phyloP scores from a whole-genome alignment of 2,888 invertebrate genomes.

The Microplitis deprimator region DNA sequence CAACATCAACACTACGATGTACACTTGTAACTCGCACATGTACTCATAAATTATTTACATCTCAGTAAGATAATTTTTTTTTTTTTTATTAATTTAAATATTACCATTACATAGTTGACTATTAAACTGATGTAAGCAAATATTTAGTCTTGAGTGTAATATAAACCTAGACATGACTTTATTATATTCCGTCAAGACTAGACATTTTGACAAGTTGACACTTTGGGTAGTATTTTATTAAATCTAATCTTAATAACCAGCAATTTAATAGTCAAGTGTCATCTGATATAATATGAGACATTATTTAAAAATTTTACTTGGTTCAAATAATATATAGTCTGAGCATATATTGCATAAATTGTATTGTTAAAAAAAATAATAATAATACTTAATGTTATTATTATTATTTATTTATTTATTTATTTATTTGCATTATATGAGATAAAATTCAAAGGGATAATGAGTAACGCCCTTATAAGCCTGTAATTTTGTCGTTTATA shows the following conservation, averaged over 20 bases:
- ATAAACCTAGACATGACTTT: slow-evolving; percentile 16
- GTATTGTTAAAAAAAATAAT: too few relatives aligned
- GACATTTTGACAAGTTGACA: slow-evolving; percentile 33
- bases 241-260: not conserved
- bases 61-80: not conserved
- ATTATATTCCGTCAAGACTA: slow-evolving; percentile 24
- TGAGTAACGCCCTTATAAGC: slow-evolving; percentile 56
- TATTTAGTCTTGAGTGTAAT: not conserved
- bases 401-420: slow-evolving; percentile 23
- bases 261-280: not conserved
- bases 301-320: not conserved
- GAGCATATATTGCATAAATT: too few relatives aligned
- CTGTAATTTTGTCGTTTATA: slow-evolving; percentile 62
- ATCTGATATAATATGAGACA: not conserved
- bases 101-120: slow-evolving; percentile 23
- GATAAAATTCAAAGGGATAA: slow-evolving; percentile 43
- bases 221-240: not conserved
- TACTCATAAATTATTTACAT: too few relatives aligned
- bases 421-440: slow-evolving; percentile 9
- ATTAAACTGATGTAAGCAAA: slow-evolving; percentile 17
- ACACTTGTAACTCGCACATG: not conserved
- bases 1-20: slow-evolving; percentile 3
- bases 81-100: not conserved
- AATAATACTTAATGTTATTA: not conserved
- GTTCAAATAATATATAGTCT: not conserved